phyloP scores from a whole-genome alignment of 1,140 invertebrate genomes.

The Sitobion miscanthi region DNA sequence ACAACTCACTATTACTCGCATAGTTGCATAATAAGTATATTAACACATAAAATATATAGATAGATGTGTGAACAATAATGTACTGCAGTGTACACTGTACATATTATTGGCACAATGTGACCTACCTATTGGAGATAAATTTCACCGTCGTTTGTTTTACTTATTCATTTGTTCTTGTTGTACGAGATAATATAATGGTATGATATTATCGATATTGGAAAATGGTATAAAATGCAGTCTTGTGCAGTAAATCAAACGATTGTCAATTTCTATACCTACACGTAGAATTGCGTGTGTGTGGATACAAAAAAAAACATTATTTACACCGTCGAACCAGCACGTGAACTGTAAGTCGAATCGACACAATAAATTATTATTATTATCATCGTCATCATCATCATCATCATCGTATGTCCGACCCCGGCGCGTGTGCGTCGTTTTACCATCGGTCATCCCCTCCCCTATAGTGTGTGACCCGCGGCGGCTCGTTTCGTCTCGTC shows the following conservation, averaged over 20 bases:
- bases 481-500: background rate
- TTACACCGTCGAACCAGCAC: background rate
- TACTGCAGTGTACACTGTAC: background rate
- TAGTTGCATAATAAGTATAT: background rate
- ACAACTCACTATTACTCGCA: background rate
- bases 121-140: background rate
- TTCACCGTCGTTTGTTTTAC: background rate
- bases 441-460: background rate
- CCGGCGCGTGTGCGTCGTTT: background rate
- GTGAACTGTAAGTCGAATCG: background rate
- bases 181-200: background rate
- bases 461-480: background rate
- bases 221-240: background rate
- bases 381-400: background rate
- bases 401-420: background rate
- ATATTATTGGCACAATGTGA: background rate
- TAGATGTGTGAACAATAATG: background rate
- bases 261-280: background rate
- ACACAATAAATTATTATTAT: conserved; percentile 3
- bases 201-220: background rate
- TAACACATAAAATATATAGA: background rate
- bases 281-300: background rate
- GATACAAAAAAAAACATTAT: background rate
- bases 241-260: conserved; percentile 9
- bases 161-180: background rate